Evolutionary conservation across 2,113 vertebrate species (phyloP).

Genomic region (Nicator chloris): DNA sequence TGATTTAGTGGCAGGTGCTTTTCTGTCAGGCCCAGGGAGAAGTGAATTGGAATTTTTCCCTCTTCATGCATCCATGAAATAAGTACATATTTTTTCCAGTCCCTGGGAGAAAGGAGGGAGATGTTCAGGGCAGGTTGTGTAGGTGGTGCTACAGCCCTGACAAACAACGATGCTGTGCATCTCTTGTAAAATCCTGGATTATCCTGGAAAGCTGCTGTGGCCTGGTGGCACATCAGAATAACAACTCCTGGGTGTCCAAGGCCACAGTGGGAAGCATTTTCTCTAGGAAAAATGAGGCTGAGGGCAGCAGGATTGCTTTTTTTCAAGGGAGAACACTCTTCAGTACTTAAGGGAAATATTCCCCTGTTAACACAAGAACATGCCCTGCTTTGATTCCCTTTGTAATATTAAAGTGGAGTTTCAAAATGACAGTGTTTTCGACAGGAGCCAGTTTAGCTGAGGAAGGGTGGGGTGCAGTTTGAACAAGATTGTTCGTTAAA

Average conservation of each 20-base stretch:
- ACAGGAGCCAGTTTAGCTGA: neutral
- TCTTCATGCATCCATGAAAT: neutral
- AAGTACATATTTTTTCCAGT: neutral
- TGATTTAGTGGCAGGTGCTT: neutral
- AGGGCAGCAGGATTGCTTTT: neutral
- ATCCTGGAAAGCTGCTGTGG: neutral
- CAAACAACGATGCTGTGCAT: neutral
- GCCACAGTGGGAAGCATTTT: neutral
- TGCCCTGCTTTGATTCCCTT: neutral
- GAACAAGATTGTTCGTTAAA: neutral
- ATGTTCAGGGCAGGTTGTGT: neutral
- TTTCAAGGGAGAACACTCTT: neutral
- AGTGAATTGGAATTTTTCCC: neutral
- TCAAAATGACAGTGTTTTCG: neutral
- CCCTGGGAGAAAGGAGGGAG: neutral
- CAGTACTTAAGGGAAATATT: neutral
- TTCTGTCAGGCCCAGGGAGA: neutral
- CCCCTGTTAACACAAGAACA: neutral
- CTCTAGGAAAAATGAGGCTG: neutral
- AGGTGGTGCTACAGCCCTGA: neutral
- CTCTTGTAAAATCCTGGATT: neutral
- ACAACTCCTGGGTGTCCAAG: neutral
- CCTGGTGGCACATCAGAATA: neutral
- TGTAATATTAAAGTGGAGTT: neutral
- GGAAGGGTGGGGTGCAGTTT: neutral